Evolutionary conservation across 2,888 invertebrate species (phyloP).

Genomic region (Meganola albula): DNA sequence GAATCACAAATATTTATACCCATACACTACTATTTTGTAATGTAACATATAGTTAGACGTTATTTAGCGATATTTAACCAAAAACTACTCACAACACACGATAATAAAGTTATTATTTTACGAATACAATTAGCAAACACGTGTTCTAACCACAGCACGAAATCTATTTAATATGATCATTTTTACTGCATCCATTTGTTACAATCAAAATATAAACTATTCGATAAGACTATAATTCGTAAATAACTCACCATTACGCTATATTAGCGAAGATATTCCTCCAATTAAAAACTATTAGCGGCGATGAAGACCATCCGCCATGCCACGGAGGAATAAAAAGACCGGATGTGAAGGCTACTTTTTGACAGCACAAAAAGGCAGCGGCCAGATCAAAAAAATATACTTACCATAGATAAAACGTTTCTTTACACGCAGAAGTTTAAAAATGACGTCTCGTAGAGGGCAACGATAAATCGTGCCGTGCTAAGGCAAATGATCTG

Average conservation of each 20-base stretch:
- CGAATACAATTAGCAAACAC: constrained; percentile 28
- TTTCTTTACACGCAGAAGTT: too few relatives aligned
- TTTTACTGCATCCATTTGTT: constrained; percentile 36
- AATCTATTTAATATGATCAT: constrained; percentile 26
- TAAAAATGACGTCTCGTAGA: too few relatives aligned
- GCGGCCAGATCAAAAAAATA: constrained; percentile 46
- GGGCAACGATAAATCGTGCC: too few relatives aligned
- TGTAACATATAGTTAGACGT: too few relatives aligned
- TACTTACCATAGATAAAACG: background rate
- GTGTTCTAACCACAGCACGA: constrained; percentile 29
- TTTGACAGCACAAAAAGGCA: constrained; percentile 49
- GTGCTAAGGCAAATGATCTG: too few relatives aligned
- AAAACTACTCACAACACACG: constrained; percentile 20
- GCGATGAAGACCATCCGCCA: constrained; percentile 73
- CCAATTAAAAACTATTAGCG: constrained; percentile 65
- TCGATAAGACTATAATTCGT: constrained; percentile 24
- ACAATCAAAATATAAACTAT: constrained; percentile 27
- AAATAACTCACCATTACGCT: constrained; percentile 73
- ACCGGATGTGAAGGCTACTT: constrained; percentile 56
- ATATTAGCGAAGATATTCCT: constrained; percentile 65
- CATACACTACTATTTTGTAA: too few relatives aligned
- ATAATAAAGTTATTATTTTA: constrained; percentile 10
- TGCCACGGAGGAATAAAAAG: constrained; percentile 77
- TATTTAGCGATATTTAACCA: too few relatives aligned
- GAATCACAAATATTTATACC: too few relatives aligned